phyloP scores from a whole-genome alignment of 2,113 vertebrate genomes.

The Colistium nudipinnis region DNA sequence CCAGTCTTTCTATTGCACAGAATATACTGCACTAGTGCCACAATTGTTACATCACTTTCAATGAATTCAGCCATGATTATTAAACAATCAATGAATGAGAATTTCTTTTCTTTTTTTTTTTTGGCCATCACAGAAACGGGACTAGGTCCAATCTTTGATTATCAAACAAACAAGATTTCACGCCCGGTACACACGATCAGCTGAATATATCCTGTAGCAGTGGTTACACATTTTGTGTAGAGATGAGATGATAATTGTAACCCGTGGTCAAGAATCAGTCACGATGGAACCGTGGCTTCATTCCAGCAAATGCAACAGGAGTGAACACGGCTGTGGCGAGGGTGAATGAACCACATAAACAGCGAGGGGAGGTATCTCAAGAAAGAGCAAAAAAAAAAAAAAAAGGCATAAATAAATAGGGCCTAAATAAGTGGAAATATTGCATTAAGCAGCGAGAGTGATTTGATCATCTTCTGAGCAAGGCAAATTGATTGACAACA shows the following conservation, averaged over 20 bases:
- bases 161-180: slow-evolving; percentile 4
- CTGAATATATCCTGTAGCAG: slow-evolving; percentile 18
- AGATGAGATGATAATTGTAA: slow-evolving; percentile 48
- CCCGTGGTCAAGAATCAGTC: slow-evolving; percentile 34
- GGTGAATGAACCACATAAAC: slow-evolving; percentile 12
- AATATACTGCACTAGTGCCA: background rate
- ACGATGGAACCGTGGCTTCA: slow-evolving; percentile 5
- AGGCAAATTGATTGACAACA: slow-evolving; percentile 56
- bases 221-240: slow-evolving; percentile 5
- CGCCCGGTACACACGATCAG: slow-evolving; percentile 15
- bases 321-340: slow-evolving; percentile 20
- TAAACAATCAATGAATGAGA: background rate
- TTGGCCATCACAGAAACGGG: background rate
- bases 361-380: slow-evolving; percentile 53
- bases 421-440: slow-evolving; percentile 54
- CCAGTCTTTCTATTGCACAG: background rate
- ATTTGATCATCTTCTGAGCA: slow-evolving; percentile 41
- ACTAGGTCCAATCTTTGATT: slow-evolving; percentile 9
- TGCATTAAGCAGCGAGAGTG: slow-evolving; percentile 56
- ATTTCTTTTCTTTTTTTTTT: background rate
- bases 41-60: background rate
- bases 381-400: slow-evolving; percentile 38
- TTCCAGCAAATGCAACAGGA: slow-evolving; percentile 25
- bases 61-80: slow-evolving; percentile 3
- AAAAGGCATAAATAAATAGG: slow-evolving; percentile 32